phyloP scores from a whole-genome alignment of 2,113 vertebrate genomes.

The Talpa occidentalis region DNA sequence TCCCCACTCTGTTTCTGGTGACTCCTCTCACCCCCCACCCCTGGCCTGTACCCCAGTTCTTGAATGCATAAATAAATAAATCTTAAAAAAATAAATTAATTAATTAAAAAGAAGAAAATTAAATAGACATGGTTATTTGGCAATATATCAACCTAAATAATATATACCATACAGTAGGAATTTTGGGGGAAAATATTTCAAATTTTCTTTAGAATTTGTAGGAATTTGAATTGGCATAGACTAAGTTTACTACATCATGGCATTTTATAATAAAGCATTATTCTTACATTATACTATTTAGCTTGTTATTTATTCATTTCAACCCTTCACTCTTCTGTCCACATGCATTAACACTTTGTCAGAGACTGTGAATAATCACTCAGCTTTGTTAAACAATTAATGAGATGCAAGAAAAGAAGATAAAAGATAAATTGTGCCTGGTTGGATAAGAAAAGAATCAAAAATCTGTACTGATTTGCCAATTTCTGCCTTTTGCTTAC shows the following conservation, averaged over 20 bases:
- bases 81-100: too few relatives aligned
- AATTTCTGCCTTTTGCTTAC: slow-evolving; percentile 18
- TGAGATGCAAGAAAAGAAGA: neutral
- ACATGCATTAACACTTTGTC: neutral
- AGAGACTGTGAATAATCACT: neutral
- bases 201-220: too few relatives aligned
- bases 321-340: neutral
- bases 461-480: neutral
- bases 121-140: neutral
- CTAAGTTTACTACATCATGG: neutral
- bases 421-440: neutral
- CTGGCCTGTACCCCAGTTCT: too few relatives aligned
- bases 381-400: neutral
- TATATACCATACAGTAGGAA: neutral
- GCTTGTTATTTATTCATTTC: neutral
- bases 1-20: too few relatives aligned
- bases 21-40: too few relatives aligned
- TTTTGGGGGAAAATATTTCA: neutral
- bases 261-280: neutral
- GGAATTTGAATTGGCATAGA: neutral
- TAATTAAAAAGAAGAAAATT: too few relatives aligned
- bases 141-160: neutral
- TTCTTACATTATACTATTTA: neutral
- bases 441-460: neutral
- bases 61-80: too few relatives aligned